Percentiles rank a stretch among this genome's conserved stretches.
phyloP scores from a whole-genome alignment of 2,888 invertebrate species.

The Dendrolimus houi region DNA sequence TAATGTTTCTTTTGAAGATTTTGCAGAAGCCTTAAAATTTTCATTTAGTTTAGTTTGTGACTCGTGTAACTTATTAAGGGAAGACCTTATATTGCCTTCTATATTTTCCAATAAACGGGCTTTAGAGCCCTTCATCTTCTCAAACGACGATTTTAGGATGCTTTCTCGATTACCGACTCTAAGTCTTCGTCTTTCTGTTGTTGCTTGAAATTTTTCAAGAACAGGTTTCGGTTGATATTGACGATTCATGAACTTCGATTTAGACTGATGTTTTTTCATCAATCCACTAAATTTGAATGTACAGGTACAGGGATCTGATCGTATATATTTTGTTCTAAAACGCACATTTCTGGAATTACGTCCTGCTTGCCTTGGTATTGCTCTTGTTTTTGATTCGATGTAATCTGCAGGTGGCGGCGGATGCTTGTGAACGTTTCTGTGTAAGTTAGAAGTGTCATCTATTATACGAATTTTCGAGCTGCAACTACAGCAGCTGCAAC shows the following conservation, averaged over 20 bases:
- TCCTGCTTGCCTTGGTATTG: constrained; percentile 12
- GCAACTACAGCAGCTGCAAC: constrained; percentile 45
- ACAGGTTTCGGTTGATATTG: constrained; percentile 7
- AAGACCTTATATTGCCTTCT: constrained; percentile 15
- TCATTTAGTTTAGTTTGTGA: constrained; percentile 5
- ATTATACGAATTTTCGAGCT: constrained; percentile 18
- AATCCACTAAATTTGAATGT: constrained; percentile 22
- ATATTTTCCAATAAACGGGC: constrained; percentile 15
- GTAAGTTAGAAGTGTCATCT: constrained; percentile 11
- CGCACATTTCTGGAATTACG: constrained; percentile 12
- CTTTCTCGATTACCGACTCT: constrained; percentile 5
- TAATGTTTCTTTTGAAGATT: neutral
- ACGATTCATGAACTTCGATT: constrained; percentile 14
- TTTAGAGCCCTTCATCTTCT: constrained; percentile 24
- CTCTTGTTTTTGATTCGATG: constrained; percentile 12
- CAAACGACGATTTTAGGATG: constrained; percentile 15
- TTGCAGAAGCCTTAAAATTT: neutral
- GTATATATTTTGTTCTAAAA: constrained; percentile 32
- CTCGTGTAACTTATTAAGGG: constrained; percentile 16
- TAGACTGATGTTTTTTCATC: constrained; percentile 17
- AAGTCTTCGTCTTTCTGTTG: constrained; percentile 4
- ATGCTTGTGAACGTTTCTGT: constrained; percentile 15
- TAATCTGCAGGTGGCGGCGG: neutral
- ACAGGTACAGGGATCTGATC: constrained; percentile 46
- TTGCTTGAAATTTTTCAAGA: constrained; percentile 5